phyloP scores from a whole-genome alignment of 2,113 vertebrate genomes.

The Apodemus speciosus region DNA sequence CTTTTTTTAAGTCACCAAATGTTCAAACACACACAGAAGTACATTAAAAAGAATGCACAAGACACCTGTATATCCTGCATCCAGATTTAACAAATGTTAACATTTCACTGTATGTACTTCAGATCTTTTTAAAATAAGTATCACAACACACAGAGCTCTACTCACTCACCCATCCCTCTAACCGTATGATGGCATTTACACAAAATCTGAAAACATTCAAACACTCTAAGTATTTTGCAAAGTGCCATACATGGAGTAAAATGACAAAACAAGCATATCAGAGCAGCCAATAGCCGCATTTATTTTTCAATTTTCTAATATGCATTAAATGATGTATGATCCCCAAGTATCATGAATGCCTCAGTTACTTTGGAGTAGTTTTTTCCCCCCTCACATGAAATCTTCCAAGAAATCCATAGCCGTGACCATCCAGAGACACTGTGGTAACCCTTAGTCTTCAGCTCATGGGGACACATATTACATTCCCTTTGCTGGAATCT shows the following conservation, averaged over 20 bases:
- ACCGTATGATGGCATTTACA: conserved; percentile 61
- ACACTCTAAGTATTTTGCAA: conserved; percentile 60
- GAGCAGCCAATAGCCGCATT: conserved; percentile 29
- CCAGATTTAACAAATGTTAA: conserved; percentile 79
- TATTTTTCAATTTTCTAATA: conserved; percentile 41
- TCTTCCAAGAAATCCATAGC: conserved; percentile 21
- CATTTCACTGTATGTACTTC: conserved; percentile 67
- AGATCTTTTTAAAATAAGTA: conserved; percentile 65
- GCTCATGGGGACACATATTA: not conserved
- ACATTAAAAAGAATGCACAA: conserved; percentile 52
- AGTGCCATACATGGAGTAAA: conserved; percentile 29
- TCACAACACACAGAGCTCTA: conserved; percentile 40
- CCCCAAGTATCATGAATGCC: not conserved
- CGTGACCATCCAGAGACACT: not conserved
- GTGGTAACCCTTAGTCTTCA: not conserved
- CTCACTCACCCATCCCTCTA: conserved; percentile 28
- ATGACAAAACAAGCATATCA: conserved; percentile 58
- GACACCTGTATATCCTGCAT: conserved; percentile 70
- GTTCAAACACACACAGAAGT: conserved; percentile 63
- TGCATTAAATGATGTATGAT: conserved; percentile 47
- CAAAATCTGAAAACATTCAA: conserved; percentile 65
- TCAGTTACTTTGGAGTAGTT: not conserved
- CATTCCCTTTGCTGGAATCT: not conserved
- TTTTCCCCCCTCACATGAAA: not conserved
- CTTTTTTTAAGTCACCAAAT: conserved; percentile 39